A percentile compares a stretch with the other conserved stretches of the same genome.
Conservation (phyloP, 1,140 invertebrate species). For the Drosophila virilis region DNA sequence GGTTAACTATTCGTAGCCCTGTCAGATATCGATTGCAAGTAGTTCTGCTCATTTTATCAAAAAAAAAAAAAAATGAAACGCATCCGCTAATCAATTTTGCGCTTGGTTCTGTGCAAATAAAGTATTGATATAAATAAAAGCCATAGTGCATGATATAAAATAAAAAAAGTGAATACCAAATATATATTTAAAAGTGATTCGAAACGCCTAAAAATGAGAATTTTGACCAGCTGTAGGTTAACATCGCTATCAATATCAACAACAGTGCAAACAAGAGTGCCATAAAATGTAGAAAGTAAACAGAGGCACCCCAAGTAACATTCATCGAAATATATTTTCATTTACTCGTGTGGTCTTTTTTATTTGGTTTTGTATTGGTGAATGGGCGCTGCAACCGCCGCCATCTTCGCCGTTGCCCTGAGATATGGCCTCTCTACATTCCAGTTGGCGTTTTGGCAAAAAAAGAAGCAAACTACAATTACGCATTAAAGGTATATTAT, state of each 20-base stretch:
- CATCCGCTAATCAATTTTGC: conserved; percentile 38
- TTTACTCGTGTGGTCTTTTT: conserved; percentile 13
- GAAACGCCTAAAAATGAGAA: conserved; percentile 15
- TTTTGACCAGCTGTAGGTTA: conserved; percentile 26
- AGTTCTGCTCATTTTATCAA: conserved; percentile 23
- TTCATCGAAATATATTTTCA: conserved; percentile 44
- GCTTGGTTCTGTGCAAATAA: conserved; percentile 32
- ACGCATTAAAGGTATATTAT: conserved; percentile 74
- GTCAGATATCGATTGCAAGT: conserved; percentile 24
- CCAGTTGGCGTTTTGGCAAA: conserved; percentile 82
- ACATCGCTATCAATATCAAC: conserved; percentile 39
- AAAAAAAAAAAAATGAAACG: conserved; percentile 24
- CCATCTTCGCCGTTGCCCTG: conserved; percentile 41
- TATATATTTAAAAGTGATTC: conserved; percentile 2
- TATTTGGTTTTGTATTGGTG: conserved; percentile 18
- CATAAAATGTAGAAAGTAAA: conserved; percentile 47
- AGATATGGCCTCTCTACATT: conserved; percentile 75
- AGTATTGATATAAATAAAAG: conserved; percentile 30
- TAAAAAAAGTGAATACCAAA: background rate
- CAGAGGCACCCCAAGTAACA: conserved; percentile 34
- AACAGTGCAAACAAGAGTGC: conserved; percentile 38
- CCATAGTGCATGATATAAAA: conserved; percentile 25
- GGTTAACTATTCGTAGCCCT: background rate
- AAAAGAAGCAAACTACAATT: conserved; percentile 79
- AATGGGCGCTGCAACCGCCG: conserved; percentile 13